phyloP scores from a whole-genome alignment of 1,140 invertebrate species.

The Calycopis cecrops region DNA sequence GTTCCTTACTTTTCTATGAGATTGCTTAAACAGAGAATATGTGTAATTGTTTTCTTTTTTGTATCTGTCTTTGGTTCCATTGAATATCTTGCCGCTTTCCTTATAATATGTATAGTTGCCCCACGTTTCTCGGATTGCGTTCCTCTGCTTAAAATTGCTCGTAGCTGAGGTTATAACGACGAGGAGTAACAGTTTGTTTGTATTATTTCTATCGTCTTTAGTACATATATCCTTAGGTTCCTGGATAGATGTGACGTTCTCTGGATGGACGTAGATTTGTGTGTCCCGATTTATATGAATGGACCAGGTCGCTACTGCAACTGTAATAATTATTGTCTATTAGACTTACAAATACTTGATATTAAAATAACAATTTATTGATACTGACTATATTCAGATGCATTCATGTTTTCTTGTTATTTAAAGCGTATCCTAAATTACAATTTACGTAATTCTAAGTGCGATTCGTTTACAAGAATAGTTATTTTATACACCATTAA shows the following conservation, averaged over 20 bases:
- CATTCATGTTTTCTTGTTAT: too few species aligned
- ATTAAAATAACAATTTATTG: neutral
- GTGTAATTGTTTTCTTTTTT: conserved; percentile 56
- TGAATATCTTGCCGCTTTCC: conserved; percentile 40
- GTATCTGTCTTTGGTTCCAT: conserved; percentile 41
- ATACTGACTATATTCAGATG: too few species aligned
- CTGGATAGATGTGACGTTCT: conserved; percentile 81
- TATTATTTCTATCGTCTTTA: conserved; percentile 43
- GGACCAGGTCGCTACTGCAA: conserved; percentile 81
- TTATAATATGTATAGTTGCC: conserved; percentile 78
- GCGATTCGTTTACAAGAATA: too few species aligned
- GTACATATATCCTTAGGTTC: conserved; percentile 78
- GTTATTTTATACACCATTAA: too few species aligned
- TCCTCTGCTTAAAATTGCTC: conserved; percentile 78
- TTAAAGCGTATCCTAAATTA: too few species aligned
- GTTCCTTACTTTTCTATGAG: conserved; percentile 26
- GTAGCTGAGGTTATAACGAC: conserved; percentile 85
- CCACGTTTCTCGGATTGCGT: conserved; percentile 89
- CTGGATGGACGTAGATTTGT: conserved; percentile 80
- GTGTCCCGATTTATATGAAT: conserved; percentile 83
- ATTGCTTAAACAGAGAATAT: conserved; percentile 46
- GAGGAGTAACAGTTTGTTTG: conserved; percentile 76
- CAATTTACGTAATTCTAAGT: too few species aligned
- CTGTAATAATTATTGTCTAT: conserved; percentile 62
- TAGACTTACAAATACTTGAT: too few species aligned